These are phyloP conservation scores for Sthenelais limicola DNA, from an alignment of 2,888 invertebrate species.

Conservation along the genomic window DNA sequence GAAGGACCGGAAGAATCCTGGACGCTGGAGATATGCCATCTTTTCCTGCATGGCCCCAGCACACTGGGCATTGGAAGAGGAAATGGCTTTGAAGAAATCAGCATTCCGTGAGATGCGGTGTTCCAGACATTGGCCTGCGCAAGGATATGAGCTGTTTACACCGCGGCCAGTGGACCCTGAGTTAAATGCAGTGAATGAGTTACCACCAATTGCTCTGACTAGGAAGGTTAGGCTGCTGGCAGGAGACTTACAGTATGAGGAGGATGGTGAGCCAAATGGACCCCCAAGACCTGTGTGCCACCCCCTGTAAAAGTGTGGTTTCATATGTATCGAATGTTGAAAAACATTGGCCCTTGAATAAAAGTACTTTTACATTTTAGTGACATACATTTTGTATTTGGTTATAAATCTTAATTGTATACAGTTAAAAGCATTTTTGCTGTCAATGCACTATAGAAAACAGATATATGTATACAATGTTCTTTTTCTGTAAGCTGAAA, in stretches of 20 bases:
- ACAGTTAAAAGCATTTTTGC: too few species aligned
- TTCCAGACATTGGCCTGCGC: constrained; percentile 63
- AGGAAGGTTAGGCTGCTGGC: constrained; percentile 49
- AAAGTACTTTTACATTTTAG: too few species aligned
- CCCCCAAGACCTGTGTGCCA: constrained; percentile 22
- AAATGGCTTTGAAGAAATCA: constrained; percentile 55
- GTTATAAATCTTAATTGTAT: too few species aligned
- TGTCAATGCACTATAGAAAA: too few species aligned
- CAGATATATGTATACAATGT: too few species aligned
- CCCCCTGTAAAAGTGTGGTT: not conserved
- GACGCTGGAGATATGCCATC: constrained; percentile 61
- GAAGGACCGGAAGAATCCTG: constrained; percentile 54
- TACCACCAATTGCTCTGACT: constrained; percentile 54
- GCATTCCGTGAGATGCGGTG: constrained; percentile 56
- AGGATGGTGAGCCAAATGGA: constrained; percentile 46
- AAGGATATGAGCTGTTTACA: constrained; percentile 53
- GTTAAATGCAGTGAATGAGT: constrained; percentile 42
- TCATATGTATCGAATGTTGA: too few species aligned
- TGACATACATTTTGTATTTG: too few species aligned
- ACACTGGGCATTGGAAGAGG: constrained; percentile 57
- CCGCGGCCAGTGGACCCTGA: not conserved
- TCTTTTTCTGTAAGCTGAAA: too few species aligned
- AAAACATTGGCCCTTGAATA: too few species aligned
- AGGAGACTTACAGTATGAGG: constrained; percentile 43
- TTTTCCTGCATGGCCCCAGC: constrained; percentile 66